Base-by-base conservation (phyloP, 92 coral and sea anemone species). In the Epizoanthus rinbou region DNA sequence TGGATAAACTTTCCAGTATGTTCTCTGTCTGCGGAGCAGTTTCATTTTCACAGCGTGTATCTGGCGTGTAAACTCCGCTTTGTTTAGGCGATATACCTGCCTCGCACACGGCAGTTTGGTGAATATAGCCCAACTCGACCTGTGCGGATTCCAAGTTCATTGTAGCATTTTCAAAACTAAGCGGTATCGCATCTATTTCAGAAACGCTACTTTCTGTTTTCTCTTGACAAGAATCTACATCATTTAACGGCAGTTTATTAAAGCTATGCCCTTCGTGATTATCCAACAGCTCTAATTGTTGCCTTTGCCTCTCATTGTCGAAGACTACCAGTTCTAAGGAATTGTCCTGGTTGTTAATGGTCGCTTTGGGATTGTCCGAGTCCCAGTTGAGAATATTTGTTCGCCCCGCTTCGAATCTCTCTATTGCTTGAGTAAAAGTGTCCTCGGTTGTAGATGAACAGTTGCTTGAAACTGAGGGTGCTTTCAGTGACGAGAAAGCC, bases 401-500 rank as follows among this genome's bases (percentile, higher is more conserved):
- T 78, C 28, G 57, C 24, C 47, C 37, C 7, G 66, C 69, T 10
- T 78, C 50, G 39, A 41, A 22, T 63, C 41, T 60, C 52, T 19
- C 50, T 25, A 75, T 60, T 43, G 53, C 82, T 47, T 78, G 43
- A 21, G 21, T 57, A 43, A 73, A 73, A 18, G 57, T n/a, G 56
- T 25, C 23, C 35, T 59, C 13, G 16, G 62, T 24, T 13, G 14
- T 50, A 3, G 60, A 28, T 5, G 79, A n/a, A 50, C 15, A 33
- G 25, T 2, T 8, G 3, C 5, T 52, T 47, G 19, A 50, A 25
- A 14, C 33, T 47, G 63, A 50, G 56, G 14, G 3, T 7, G 59
- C 18, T 33, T 52, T 17, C 13, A 18, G 62, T 17, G 18, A 73
- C 62, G 86, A 87, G 64, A 95, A 95, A 3, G 95, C 83, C 53